phyloP scores from a whole-genome alignment of 2,797 vertebrate genomes.

The Eupleurogrammus muticus region DNA sequence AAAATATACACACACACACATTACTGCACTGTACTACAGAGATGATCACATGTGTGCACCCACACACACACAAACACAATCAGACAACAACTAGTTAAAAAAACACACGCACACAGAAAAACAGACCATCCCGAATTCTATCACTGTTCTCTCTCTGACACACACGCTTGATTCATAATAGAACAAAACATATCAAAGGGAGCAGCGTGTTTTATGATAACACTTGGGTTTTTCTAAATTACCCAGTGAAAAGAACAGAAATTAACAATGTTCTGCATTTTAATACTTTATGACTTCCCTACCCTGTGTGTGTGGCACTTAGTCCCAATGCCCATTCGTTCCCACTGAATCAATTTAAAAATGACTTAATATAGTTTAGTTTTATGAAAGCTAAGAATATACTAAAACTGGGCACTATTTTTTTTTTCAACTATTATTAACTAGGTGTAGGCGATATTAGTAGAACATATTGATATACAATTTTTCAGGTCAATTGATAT shows the following conservation, averaged over 20 bases:
- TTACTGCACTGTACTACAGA: slow-evolving; percentile 74
- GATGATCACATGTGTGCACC: slow-evolving; percentile 27
- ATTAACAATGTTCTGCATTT: not conserved
- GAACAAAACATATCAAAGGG: not conserved
- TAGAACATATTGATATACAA: too few relatives aligned
- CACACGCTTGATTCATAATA: not conserved
- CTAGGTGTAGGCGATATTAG: too few relatives aligned
- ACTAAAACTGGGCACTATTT: not conserved
- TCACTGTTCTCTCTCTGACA: slow-evolving; percentile 4
- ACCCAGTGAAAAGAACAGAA: slow-evolving; percentile 28
- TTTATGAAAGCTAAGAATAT: not conserved
- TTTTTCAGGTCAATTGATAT: too few relatives aligned
- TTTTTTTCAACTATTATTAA: not conserved
- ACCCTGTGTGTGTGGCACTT: slow-evolving; percentile 1
- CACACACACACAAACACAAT: slow-evolving; percentile 4
- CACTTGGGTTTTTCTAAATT: not conserved
- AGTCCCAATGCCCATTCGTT: not conserved
- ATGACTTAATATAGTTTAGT: not conserved
- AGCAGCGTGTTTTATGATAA: not conserved
- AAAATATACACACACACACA: slow-evolving; percentile 88
- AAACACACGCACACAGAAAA: too few relatives aligned
- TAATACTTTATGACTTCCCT: not conserved
- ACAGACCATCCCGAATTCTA: not conserved
- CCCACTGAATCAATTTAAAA: not conserved
- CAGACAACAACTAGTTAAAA: slow-evolving; percentile 24